Base-by-base conservation (phyloP, 64 coral and sea anemone species). In the Anthopleura sola region DNA sequence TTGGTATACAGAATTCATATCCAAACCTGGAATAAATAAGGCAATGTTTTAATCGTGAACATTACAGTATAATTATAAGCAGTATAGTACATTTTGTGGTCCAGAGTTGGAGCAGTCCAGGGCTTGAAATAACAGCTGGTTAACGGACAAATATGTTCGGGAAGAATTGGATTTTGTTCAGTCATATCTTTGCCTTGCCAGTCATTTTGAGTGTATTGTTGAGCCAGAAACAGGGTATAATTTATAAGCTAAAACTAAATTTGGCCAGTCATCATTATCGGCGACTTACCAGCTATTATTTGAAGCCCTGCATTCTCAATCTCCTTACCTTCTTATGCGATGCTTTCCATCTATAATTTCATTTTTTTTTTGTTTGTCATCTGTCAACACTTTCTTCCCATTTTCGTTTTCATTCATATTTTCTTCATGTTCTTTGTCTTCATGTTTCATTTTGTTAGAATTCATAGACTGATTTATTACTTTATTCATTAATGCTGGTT, bases 1-100 rank as follows among this genome's bases (percentile, higher is more conserved):
- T 26, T 20, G 87, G 90, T 78, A 96, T 60, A 69, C 49, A 92
- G 80, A 92, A 96, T 36, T 96, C 84, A 55, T 78, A 83, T 28
- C 94, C 94, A 92, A 96, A 96, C 64, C 94, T 96, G 24, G 12
- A 85, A 71, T 32, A 6, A 62, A 71, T 33, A 71, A 71, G 11
- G 11, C n/a, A 32, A 14, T 34, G 12, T 7, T 3, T 24, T 62
- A 14, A 62, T n/a, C 4, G 19, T 62, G 2, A 9, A 44, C 40
- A 62, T 24, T 21, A 23, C 20, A 26, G 58, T 48, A n/a, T n/a
- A n/a, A n/a, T 44, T 44, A 44, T 44, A 8, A 44, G 40, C 40
- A 44, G 40, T 44, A 6, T 44, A 44, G n/a, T n/a, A n/a, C n/a
- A n/a, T n/a, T n/a, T n/a, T n/a, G n/a, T n/a, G n/a, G n/a, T n/a